These are phyloP conservation scores for Eidolon helvum DNA, from an alignment of 2,113 vertebrate species.

Conservation along the genomic window DNA sequence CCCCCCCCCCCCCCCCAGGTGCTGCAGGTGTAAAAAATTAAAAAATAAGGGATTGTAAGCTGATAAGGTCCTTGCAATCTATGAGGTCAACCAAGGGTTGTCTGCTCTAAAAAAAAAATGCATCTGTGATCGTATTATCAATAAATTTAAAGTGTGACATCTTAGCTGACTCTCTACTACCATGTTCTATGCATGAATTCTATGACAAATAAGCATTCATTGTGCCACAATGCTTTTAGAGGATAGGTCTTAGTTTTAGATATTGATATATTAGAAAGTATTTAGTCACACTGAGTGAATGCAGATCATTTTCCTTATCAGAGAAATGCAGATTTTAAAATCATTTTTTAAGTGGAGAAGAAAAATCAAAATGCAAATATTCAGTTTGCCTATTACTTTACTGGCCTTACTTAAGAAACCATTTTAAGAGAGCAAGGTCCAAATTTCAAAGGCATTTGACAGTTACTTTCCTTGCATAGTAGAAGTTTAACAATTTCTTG, in stretches of 20 bases:
- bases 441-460: not conserved
- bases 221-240: constrained; percentile 31
- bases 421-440: not conserved
- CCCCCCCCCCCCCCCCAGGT: too few species aligned
- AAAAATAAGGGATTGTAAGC: too few species aligned
- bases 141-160: constrained; percentile 80
- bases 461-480: not conserved
- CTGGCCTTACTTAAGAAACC: not conserved
- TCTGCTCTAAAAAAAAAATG: too few species aligned
- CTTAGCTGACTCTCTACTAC: constrained; percentile 64
- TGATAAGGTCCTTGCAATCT: too few species aligned
- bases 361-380: constrained; percentile 15
- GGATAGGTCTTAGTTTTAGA: constrained; percentile 26
- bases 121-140: constrained; percentile 77
- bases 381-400: not conserved
- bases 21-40: too few species aligned
- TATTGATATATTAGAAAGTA: constrained; percentile 55
- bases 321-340: constrained; percentile 56
- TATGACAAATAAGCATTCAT: constrained; percentile 75
- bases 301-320: constrained; percentile 52
- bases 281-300: constrained; percentile 50
- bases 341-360: not conserved
- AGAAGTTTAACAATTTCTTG: not conserved
- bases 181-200: constrained; percentile 58
- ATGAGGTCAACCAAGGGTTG: too few species aligned